A percentile compares a stretch with the other conserved stretches of the same genome.
Conservation (phyloP, 2,797 vertebrate genomes). For the Sebastes goodei region DNA sequence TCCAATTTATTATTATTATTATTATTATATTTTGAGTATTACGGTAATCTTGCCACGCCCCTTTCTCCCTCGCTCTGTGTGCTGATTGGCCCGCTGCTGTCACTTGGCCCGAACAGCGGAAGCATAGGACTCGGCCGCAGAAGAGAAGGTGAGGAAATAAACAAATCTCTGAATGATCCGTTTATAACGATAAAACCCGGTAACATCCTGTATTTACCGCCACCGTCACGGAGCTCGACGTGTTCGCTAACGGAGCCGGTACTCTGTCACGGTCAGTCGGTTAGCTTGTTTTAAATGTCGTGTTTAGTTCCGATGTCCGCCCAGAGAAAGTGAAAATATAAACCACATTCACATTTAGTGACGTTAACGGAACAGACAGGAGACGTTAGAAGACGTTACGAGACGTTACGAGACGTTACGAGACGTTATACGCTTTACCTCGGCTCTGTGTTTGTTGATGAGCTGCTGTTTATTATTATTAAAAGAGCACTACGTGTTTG, state of each 20-base stretch:
- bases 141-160: slow-evolving; percentile 76
- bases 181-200: neutral
- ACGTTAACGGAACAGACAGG: neutral
- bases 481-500: neutral
- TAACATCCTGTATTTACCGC: rapidly evolving
- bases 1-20: too few species aligned
- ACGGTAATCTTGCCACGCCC: slow-evolving; percentile 21
- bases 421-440: neutral
- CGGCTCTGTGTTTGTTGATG: neutral
- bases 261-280: neutral
- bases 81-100: slow-evolving; percentile 33
- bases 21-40: neutral
- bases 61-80: rapidly evolving
- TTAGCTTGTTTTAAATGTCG: neutral
- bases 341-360: neutral
- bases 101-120: slow-evolving; percentile 68
- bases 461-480: neutral
- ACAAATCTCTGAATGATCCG: slow-evolving; percentile 30
- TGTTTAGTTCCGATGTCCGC: neutral
- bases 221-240: rapidly evolving
- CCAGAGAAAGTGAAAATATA: slow-evolving; percentile 18
- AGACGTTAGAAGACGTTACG: neutral
- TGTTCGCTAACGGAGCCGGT: neutral
- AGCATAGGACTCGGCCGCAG: slow-evolving; percentile 51
- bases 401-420: too few species aligned